Percentiles rank a stretch among this genome's conserved stretches.
These are phyloP conservation scores for Pseudachorutes palmiensis DNA, from an alignment of 1,140 invertebrate species.

Conservation along the genomic window DNA sequence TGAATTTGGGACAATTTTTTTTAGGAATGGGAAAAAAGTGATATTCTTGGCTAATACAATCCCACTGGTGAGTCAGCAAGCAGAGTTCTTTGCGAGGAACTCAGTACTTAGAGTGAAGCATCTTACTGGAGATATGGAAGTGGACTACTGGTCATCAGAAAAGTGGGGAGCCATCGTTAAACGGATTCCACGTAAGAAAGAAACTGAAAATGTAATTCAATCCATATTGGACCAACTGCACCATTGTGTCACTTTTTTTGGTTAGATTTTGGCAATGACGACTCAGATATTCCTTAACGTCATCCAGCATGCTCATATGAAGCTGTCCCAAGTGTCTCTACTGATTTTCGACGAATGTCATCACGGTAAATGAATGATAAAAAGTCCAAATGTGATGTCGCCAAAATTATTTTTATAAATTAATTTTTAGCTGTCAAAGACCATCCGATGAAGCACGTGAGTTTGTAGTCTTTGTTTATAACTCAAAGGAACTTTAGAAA, in stretches of 20 bases:
- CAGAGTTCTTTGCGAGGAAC: slow-evolving; percentile 47
- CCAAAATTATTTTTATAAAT: neutral
- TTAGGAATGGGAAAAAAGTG: slow-evolving; percentile 29
- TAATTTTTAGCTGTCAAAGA: slow-evolving; percentile 52
- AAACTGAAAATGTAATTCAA: slow-evolving; percentile 46
- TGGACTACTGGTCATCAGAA: slow-evolving; percentile 42
- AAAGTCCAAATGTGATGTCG: neutral
- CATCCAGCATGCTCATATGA: slow-evolving; percentile 55
- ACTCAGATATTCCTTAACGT: slow-evolving; percentile 70
- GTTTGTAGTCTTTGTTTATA: no score
- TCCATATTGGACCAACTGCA: neutral
- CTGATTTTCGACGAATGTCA: slow-evolving; percentile 91
- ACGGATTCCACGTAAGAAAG: slow-evolving; percentile 47
- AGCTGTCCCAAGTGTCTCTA: slow-evolving; percentile 58
- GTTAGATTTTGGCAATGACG: slow-evolving; percentile 76
- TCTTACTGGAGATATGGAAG: slow-evolving; percentile 4
- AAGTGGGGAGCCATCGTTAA: neutral
- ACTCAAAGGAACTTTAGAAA: no score
- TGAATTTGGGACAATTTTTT: no score
- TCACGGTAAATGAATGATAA: slow-evolving; percentile 41
- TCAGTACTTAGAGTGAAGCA: neutral
- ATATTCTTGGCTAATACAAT: slow-evolving; percentile 72
- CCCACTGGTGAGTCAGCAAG: slow-evolving; percentile 71
- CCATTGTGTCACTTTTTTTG: slow-evolving; percentile 36
- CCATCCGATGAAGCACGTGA: slow-evolving; percentile 58